These are phyloP conservation scores for Athrips mouffetella DNA, from an alignment of 2,888 invertebrate species.

Conservation along the genomic window DNA sequence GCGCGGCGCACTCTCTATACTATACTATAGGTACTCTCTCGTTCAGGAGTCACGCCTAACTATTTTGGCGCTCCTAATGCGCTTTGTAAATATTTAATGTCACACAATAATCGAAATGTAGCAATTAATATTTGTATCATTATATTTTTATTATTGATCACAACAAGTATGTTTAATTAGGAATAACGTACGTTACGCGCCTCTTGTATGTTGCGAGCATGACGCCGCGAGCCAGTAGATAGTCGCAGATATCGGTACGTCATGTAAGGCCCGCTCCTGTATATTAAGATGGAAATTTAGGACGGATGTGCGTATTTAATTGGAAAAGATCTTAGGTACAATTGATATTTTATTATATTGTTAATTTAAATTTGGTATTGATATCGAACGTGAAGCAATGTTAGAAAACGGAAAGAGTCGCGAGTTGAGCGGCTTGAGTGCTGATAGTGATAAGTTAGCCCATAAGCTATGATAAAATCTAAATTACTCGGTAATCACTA, in stretches of 20 bases:
- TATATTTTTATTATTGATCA: slow-evolving; percentile 78
- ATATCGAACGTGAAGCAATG: slow-evolving; percentile 75
- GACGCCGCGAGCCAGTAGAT: slow-evolving; percentile 46
- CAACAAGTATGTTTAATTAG: slow-evolving; percentile 69
- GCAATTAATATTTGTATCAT: slow-evolving; percentile 77
- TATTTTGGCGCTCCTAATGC: slow-evolving; percentile 64
- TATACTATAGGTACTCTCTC: no score
- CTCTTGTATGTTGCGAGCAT: slow-evolving; percentile 29
- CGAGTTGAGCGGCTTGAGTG: slow-evolving; percentile 59
- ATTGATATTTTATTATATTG: slow-evolving; percentile 78
- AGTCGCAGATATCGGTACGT: slow-evolving; percentile 45
- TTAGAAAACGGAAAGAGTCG: slow-evolving; percentile 59
- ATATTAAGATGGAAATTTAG: slow-evolving; percentile 60
- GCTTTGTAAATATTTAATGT: slow-evolving; percentile 78
- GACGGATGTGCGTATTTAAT: slow-evolving; percentile 68
- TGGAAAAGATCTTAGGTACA: slow-evolving; percentile 77
- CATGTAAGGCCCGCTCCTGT: slow-evolving; percentile 48
- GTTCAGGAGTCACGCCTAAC: slow-evolving; percentile 64
- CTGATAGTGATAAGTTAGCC: slow-evolving; percentile 73
- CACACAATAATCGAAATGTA: slow-evolving; percentile 77
- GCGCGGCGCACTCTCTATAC: slow-evolving; percentile 37
- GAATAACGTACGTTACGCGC: slow-evolving; percentile 50
- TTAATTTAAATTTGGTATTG: slow-evolving; percentile 76
- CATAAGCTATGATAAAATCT: slow-evolving; percentile 72
- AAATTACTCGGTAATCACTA: slow-evolving; percentile 77